A percentile compares a stretch with the other conserved stretches of the same genome.
phyloP scores from a whole-genome alignment of 2,797 vertebrate species.

The Coreius guichenoti region DNA sequence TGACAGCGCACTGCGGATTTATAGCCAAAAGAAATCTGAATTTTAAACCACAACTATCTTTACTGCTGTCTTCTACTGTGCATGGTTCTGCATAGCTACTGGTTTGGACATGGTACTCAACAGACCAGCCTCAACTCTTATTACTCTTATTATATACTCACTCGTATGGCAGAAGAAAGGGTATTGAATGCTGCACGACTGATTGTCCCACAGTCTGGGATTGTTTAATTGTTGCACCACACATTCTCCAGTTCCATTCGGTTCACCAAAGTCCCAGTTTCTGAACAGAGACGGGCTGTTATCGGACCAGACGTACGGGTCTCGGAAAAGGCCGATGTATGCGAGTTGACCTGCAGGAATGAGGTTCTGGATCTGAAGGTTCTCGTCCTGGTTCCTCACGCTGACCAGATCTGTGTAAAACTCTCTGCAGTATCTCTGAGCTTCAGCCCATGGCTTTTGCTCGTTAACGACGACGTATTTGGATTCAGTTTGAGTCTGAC shows the following conservation, averaged over 20 bases:
- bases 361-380: neutral
- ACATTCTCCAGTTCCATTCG: neutral
- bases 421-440: neutral
- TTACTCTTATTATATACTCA: neutral
- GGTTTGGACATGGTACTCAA: too few relatives aligned
- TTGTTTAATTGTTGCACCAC: neutral
- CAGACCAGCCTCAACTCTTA: neutral
- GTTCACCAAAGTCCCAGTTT: neutral
- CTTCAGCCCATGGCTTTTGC: rapidly evolving
- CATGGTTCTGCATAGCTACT: neutral
- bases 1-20: too few relatives aligned
- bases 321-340: neutral
- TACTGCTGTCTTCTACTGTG: too few relatives aligned
- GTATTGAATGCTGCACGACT: rapidly evolving
- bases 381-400: neutral
- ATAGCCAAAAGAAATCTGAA: neutral
- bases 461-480: neutral
- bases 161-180: neutral
- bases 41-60: neutral
- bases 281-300: neutral
- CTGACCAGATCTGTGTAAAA: neutral
- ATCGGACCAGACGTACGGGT: neutral
- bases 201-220: neutral
- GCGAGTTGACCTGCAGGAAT: neutral
- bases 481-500: neutral